A percentile compares a stretch with the other conserved stretches of the same genome.
Conservation (phyloP, 2,888 invertebrate species). For the Smittia aterrima region DNA sequence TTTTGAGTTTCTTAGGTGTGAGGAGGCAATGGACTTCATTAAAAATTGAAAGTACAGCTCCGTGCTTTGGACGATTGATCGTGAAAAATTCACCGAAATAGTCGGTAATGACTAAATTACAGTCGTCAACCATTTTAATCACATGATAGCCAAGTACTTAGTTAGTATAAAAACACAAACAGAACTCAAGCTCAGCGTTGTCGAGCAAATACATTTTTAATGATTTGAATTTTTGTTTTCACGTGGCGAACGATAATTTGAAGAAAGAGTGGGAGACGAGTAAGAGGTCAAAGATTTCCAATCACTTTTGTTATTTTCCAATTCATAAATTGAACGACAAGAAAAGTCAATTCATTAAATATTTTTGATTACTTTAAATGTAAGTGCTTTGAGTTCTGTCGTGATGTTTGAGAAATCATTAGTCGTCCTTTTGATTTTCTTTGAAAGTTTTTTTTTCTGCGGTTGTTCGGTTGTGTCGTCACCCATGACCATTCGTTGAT, state of each 20-base stretch:
- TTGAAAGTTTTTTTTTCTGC: too few species aligned
- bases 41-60: conserved; percentile 25
- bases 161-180: conserved; percentile 32
- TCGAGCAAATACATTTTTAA: conserved; percentile 36
- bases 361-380: too few species aligned
- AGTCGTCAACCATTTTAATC: conserved; percentile 27
- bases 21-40: conserved; percentile 19
- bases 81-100: neutral
- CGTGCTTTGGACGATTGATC: neutral
- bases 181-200: conserved; percentile 6
- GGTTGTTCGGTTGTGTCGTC: too few species aligned
- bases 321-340: too few species aligned
- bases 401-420: too few species aligned
- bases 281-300: too few species aligned
- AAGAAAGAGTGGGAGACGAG: neutral
- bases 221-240: conserved; percentile 32
- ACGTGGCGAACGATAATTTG: neutral
- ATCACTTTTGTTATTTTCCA: too few species aligned
- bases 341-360: too few species aligned
- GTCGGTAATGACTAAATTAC: conserved; percentile 37
- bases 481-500: too few species aligned
- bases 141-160: neutral
- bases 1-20: neutral
- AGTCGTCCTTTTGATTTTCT: too few species aligned
- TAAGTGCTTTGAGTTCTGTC: too few species aligned